Percentiles rank a stretch among this genome's conserved stretches.
phyloP scores from a whole-genome alignment of 1,140 invertebrate genomes.

The Colletes gigas region DNA sequence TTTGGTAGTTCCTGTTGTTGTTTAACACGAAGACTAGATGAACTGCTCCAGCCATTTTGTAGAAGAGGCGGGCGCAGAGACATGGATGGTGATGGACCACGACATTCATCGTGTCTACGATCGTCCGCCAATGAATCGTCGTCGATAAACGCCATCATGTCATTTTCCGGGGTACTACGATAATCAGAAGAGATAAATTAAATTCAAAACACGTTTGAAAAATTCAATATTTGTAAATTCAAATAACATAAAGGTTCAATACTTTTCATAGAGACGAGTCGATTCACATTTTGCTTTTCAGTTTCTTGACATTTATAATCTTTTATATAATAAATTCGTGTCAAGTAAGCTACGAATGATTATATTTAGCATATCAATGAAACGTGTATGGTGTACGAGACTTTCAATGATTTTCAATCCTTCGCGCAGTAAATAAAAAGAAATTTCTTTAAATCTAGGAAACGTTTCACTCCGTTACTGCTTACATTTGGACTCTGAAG shows the following conservation, averaged over 20 bases:
- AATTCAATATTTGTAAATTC: background rate
- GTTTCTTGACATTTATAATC: background rate
- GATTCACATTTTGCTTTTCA: background rate
- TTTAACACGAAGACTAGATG: constrained; percentile 51
- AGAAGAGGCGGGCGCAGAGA: constrained; percentile 65
- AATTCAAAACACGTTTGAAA: background rate
- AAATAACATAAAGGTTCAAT: background rate
- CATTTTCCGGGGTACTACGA: constrained; percentile 78
- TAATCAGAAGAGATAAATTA: background rate
- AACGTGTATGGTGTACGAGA: background rate
- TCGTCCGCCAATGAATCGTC: constrained; percentile 77
- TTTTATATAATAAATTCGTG: background rate
- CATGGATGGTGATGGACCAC: constrained; percentile 66
- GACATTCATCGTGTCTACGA: constrained; percentile 58
- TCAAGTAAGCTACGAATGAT: background rate
- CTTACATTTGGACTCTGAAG: too few relatives aligned
- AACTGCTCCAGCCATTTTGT: constrained; percentile 75
- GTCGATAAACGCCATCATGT: constrained; percentile 81
- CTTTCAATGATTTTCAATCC: background rate
- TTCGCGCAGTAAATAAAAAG: background rate
- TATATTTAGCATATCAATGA: background rate
- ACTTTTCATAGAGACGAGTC: background rate
- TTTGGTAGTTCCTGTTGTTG: constrained; percentile 59
- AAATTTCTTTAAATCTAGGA: background rate
- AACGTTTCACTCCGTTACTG: background rate